phyloP scores from a whole-genome alignment of 2,797 vertebrate species.

The Coreius guichenoti region DNA sequence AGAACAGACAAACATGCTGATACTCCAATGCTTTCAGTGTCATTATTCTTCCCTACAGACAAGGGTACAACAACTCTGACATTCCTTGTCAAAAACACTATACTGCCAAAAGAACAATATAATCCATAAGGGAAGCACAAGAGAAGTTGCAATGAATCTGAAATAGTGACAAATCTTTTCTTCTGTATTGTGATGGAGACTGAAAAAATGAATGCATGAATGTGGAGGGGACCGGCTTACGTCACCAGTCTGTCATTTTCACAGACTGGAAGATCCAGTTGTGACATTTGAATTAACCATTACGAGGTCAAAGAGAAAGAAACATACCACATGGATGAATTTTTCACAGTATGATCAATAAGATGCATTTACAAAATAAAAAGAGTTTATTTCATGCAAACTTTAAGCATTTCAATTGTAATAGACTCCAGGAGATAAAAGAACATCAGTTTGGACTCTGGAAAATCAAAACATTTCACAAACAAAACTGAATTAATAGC shows the following conservation, averaged over 20 bases:
- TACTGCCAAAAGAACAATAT: background rate
- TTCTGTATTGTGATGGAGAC: background rate
- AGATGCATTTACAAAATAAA: background rate
- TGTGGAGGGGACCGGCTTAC: background rate
- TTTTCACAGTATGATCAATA: background rate
- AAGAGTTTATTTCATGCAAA: background rate
- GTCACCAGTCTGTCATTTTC: background rate
- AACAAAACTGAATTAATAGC: background rate
- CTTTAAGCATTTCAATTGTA: background rate
- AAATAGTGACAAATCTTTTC: background rate
- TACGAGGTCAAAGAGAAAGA: background rate
- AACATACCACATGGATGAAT: too few species aligned
- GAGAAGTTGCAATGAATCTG: background rate
- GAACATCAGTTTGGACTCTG: background rate
- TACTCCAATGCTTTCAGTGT: background rate
- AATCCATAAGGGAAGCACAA: background rate
- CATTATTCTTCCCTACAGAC: background rate
- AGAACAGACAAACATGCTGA: conserved; percentile 3
- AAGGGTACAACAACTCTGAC: background rate
- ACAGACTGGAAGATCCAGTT: background rate
- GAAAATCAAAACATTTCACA: background rate
- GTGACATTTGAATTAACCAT: background rate
- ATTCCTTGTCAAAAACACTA: background rate
- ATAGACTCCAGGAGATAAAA: background rate
- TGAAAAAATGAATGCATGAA: background rate